Evolutionary conservation across 2,888 invertebrate genomes (phyloP), one percentile per base, ranked within the genome.

Genomic region (Zonitis immaculata): DNA sequence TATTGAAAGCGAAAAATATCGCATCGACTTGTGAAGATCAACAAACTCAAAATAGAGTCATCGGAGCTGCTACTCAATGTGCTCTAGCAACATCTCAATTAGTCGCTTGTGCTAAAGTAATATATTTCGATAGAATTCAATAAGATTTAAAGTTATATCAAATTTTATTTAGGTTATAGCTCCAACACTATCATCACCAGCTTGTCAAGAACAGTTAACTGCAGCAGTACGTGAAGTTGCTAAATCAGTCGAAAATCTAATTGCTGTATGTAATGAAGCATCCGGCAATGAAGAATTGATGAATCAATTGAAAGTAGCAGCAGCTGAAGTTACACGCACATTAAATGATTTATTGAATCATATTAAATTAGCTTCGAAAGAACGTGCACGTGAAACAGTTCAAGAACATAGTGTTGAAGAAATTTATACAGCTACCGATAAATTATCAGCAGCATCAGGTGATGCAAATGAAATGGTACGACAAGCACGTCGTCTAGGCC

Each of bases 81-180:
- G 99, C 99, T 0, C 79, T 98, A 39, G 95, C 97, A 6, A 98
- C 99, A 5, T 97, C 97, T 35, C 97, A 98, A 71, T 81, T 99
- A 2, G 98, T 99, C 0, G 97, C 97, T 0, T 96, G 96, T 70
- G 92, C 98, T 14, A 96, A 97, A 81, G 88, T 87, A 68, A 68
- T 45, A 22, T 50, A n/a, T n/a, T n/a, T n/a, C n/a, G n/a, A n/a
- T n/a, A n/a, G n/a, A n/a, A n/a, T n/a, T n/a, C n/a, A n/a, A n/a
- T n/a, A n/a, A n/a, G n/a, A 12, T 18, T 50, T 12, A 16, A 32
- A 44, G 26, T 18, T 12, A 42, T 11, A 22, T n/a, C 0, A 7
- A 9, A 7, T 22, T 52, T 30, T 44, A 30, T 6, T 11, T 49
- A 82, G 82, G 91, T 93, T 49, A 91, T 93, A 6, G 91, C 92